Evolutionary conservation across 2,888 invertebrate genomes (phyloP).

Genomic region (Coenonympha arcania): DNA sequence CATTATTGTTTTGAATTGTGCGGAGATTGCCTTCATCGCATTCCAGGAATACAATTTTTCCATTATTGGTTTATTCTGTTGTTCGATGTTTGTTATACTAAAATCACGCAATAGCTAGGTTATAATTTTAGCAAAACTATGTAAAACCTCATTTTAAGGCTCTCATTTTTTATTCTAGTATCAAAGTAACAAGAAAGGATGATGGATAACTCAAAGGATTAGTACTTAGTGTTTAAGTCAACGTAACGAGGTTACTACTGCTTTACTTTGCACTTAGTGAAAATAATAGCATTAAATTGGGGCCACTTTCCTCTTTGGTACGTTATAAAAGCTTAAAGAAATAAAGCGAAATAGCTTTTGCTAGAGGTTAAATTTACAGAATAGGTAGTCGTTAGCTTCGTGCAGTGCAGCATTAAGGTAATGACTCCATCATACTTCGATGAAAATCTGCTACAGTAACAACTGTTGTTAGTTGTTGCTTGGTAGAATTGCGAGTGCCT

Average conservation of each 20-base stretch:
- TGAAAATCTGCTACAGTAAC: conserved; percentile 17
- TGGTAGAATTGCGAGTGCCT: conserved; percentile 1
- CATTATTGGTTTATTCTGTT: background rate
- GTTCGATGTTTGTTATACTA: too few relatives aligned
- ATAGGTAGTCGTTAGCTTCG: conserved; percentile 23
- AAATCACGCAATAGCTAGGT: too few relatives aligned
- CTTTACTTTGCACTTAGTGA: background rate
- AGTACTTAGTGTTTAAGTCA: background rate
- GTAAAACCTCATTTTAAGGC: too few relatives aligned
- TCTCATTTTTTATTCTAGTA: too few relatives aligned
- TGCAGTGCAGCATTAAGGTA: conserved; percentile 24
- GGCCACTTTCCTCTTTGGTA: background rate
- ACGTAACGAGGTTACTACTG: background rate
- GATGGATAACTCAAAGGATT: background rate
- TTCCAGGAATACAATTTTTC: background rate
- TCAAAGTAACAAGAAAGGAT: too few relatives aligned
- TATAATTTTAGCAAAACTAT: too few relatives aligned
- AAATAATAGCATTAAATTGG: conserved; percentile 8
- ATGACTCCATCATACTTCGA: conserved; percentile 26
- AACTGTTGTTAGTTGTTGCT: conserved; percentile 12
- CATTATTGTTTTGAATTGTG: conserved; percentile 3
- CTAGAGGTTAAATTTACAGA: conserved; percentile 11
- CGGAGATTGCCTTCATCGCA: conserved; percentile 3
- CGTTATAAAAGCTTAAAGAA: conserved; percentile 7
- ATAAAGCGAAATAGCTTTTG: conserved; percentile 5